Conservation (phyloP, 2,113 vertebrate species). For the Prolemur simus region DNA sequence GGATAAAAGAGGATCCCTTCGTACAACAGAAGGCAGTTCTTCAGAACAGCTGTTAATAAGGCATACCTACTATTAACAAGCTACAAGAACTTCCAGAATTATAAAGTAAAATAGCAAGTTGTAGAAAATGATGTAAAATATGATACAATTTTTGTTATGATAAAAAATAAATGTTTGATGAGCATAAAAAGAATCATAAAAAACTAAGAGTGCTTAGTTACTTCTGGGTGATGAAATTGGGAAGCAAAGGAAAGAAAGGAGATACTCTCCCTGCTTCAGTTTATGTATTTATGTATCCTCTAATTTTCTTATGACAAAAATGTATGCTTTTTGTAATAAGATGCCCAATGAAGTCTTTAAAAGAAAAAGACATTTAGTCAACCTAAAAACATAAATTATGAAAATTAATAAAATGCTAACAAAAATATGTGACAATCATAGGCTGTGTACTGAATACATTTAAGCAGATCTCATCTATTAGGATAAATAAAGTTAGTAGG, state of each 20-base stretch:
- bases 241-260: background rate
- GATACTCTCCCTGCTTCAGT: background rate
- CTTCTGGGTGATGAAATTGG: background rate
- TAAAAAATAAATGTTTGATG: background rate
- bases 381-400: background rate
- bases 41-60: background rate
- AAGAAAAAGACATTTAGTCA: background rate
- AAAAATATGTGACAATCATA: background rate
- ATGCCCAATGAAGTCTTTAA: background rate
- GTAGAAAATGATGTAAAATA: background rate
- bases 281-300: background rate
- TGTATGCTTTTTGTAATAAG: background rate
- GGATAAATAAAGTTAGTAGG: background rate
- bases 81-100: background rate
- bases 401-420: too few species aligned
- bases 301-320: background rate
- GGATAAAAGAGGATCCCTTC: background rate
- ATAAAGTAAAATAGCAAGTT: background rate
- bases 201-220: background rate
- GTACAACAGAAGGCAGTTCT: background rate
- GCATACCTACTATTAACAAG: background rate
- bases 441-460: background rate
- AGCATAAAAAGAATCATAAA: background rate
- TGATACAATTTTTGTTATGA: background rate
- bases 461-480: background rate